Evolutionary conservation across 1,140 invertebrate genomes (phyloP), one percentile per base, ranked within the genome.

Genomic region (Adelges cooleyi): DNA sequence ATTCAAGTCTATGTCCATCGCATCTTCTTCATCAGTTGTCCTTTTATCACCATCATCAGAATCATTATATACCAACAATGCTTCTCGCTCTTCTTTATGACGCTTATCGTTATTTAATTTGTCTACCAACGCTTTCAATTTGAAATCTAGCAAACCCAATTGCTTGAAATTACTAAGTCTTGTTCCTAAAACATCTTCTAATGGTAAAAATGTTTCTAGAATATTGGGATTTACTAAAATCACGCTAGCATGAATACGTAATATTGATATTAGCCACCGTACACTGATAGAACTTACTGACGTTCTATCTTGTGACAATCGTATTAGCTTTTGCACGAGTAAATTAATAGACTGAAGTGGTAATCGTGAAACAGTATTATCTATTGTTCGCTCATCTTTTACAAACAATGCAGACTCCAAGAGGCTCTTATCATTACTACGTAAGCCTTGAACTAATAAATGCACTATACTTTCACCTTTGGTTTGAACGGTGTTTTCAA

Each of bases 11-110:
- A 46, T 17, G 27, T 62, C 56, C 56, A 62, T 62, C 9, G 42
- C 17, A 29, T 48, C 56, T 48, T 62, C 56, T 62, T 62, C 56
- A 20, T 59, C 54, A 11, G 27, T 48, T 20, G 56, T 62, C 29
- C 42, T 46, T 62, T 62, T 62, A 33, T 62, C 56, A 20, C 44
- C 56, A 62, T 62, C 56, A 46, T 62, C 56, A 9, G 56, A 62
- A 8, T 62, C 56, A 15, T 62, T 62, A 8, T 22, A 62, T 6
- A 62, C 25, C 17, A 62, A 33, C 13, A 48, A 20, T 11, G 56
- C 56, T 15, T 62, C 56, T 48, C 29, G 56, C 17, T 62, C 56
- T 48, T 62, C 44, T 46, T 33, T 46, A 62, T 56, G 20, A 18
- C 1, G n/a, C 29, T 62, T 62, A 10, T 62, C 56, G 33, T 46